phyloP scores from a whole-genome alignment of 2,888 invertebrate genomes.

The Lampropteryx suffumata region DNA sequence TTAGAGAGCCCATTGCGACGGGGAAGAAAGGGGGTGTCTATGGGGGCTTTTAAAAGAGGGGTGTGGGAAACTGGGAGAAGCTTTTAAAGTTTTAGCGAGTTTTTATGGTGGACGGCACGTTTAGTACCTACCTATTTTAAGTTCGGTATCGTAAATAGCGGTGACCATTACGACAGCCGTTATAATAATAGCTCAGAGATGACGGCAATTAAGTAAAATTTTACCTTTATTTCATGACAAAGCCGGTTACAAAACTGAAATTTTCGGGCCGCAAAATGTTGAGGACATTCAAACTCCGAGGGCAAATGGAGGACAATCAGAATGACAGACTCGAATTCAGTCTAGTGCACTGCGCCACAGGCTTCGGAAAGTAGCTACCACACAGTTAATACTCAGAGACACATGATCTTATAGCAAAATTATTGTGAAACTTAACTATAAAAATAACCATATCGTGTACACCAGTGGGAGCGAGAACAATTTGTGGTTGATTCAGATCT shows the following conservation, averaged over 20 bases:
- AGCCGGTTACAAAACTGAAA: too few relatives aligned
- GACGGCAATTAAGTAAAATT: too few relatives aligned
- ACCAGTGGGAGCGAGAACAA: too few relatives aligned
- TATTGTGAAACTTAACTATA: too few relatives aligned
- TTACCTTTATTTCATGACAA: too few relatives aligned
- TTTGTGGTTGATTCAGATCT: too few relatives aligned
- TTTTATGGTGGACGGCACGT: slow-evolving; percentile 20
- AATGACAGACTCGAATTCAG: slow-evolving; percentile 35
- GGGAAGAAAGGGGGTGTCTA: slow-evolving; percentile 15
- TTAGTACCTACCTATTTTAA: slow-evolving; percentile 4
- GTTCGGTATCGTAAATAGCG: too few relatives aligned
- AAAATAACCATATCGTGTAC: too few relatives aligned
- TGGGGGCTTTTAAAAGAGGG: slow-evolving; percentile 28
- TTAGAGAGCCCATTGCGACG: slow-evolving; percentile 49
- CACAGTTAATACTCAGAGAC: neutral
- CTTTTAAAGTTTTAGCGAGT: slow-evolving; percentile 24
- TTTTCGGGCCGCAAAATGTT: slow-evolving; percentile 12
- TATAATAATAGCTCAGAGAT: too few relatives aligned
- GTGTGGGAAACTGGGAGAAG: slow-evolving; percentile 17
- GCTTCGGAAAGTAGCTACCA: slow-evolving; percentile 32
- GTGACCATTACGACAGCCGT: too few relatives aligned
- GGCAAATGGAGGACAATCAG: slow-evolving; percentile 31
- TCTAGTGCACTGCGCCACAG: slow-evolving; percentile 31
- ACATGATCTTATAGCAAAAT: too few relatives aligned
- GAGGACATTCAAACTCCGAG: slow-evolving; percentile 16